Percentiles rank a stretch among this genome's conserved stretches.
phyloP scores from a whole-genome alignment of 2,888 invertebrate genomes.

The Beris chalybata region DNA sequence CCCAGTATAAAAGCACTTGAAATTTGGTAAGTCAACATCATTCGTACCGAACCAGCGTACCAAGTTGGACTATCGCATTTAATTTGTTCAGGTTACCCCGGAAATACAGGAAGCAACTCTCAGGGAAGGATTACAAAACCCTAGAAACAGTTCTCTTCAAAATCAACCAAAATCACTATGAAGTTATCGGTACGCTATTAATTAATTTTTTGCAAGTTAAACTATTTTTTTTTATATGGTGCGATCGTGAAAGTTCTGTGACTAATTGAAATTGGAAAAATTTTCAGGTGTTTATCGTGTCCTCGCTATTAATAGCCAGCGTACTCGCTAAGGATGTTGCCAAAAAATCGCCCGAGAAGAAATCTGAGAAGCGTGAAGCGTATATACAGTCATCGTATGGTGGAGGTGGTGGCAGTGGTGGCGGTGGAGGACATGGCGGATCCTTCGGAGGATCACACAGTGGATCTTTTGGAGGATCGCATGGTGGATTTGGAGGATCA shows the following conservation, averaged over 20 bases:
- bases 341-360: conserved; percentile 32
- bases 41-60: conserved; percentile 40
- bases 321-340: conserved; percentile 34
- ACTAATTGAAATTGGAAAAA: background rate
- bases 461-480: background rate
- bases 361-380: conserved; percentile 39
- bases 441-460: background rate
- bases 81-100: background rate
- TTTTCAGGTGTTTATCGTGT: conserved; percentile 25
- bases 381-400: conserved; percentile 35
- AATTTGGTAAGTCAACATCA: conserved; percentile 42
- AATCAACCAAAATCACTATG: conserved; percentile 37
- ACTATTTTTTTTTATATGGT: background rate
- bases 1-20: conserved; percentile 43
- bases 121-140: conserved; percentile 10
- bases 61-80: conserved; percentile 29
- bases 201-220: conserved; percentile 2
- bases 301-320: conserved; percentile 18
- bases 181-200: conserved; percentile 41
- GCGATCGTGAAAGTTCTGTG: background rate
- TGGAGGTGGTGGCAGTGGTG: conserved; percentile 10
- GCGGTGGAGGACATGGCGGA: conserved; percentile 19
- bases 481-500: conserved; percentile 5
- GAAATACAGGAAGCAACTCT: background rate
- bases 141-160: background rate